phyloP scores from a whole-genome alignment of 2,113 vertebrate genomes.

The Prolemur simus region DNA sequence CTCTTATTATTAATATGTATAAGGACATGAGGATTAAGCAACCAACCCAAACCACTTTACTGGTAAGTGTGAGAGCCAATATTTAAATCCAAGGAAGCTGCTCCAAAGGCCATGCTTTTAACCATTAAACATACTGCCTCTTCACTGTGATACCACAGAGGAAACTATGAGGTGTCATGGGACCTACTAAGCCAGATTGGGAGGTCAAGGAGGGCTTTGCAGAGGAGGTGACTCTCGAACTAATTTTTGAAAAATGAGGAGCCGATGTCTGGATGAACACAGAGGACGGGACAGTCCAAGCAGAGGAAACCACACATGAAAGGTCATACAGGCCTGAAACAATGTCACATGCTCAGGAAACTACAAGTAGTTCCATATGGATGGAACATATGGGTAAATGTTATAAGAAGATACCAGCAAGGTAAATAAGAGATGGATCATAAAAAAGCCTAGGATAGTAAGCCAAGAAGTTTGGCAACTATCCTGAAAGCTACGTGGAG shows the following conservation, averaged over 20 bases:
- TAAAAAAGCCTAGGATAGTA: neutral
- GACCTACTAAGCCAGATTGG: neutral
- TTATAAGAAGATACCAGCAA: neutral
- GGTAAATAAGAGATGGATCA: neutral
- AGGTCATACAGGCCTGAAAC: neutral
- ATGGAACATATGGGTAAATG: neutral
- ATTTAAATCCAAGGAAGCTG: neutral
- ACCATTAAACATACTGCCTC: neutral
- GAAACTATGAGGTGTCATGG: neutral
- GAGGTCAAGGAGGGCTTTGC: neutral
- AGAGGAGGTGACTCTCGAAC: neutral
- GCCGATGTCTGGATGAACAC: neutral
- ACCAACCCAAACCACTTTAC: neutral
- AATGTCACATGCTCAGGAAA: slow-evolving; percentile 41
- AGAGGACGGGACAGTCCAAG: neutral
- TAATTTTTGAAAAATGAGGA: slow-evolving; percentile 22
- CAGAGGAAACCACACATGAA: neutral
- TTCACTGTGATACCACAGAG: neutral
- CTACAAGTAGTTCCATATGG: slow-evolving; percentile 19
- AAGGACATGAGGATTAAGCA: neutral
- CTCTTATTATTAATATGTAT: neutral
- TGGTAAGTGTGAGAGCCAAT: neutral
- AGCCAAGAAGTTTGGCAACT: slow-evolving; percentile 38
- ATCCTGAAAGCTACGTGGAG: slow-evolving; percentile 11
- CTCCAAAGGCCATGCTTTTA: neutral